Conservation (phyloP, 2,888 invertebrate species). For the Synergus umbraculus region DNA sequence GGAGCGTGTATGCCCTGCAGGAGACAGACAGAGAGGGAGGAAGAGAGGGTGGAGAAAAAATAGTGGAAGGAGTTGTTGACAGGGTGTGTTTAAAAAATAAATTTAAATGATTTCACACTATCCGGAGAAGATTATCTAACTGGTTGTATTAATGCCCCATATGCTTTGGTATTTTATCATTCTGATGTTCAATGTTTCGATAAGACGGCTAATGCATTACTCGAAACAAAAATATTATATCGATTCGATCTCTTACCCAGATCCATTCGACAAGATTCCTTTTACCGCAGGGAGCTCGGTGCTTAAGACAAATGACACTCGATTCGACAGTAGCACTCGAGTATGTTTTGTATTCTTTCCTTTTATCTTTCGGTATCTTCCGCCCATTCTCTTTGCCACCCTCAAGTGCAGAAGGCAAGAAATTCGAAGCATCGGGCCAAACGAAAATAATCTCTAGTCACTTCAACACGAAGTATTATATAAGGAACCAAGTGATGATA, state of each 20-base stretch:
- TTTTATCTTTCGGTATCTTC: slow-evolving; percentile 21
- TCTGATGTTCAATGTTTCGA: background rate
- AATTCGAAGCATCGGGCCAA: background rate
- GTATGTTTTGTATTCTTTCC: slow-evolving; percentile 64
- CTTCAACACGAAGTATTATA: background rate
- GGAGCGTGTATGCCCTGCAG: slow-evolving; percentile 47
- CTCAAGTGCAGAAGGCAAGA: slow-evolving; percentile 42
- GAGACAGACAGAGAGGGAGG: slow-evolving; percentile 46
- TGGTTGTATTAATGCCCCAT: background rate
- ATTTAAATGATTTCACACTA: background rate
- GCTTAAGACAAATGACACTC: slow-evolving; percentile 73
- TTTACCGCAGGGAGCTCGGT: slow-evolving; percentile 63
- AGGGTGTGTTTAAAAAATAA: background rate
- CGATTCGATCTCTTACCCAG: slow-evolving; percentile 63
- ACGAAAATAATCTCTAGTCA: slow-evolving; percentile 6
- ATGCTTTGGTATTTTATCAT: background rate
- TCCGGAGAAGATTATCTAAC: background rate
- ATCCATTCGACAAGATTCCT: slow-evolving; percentile 59
- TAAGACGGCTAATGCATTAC: slow-evolving; percentile 62
- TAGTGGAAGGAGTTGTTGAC: background rate
- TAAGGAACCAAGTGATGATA: background rate
- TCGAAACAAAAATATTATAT: slow-evolving; percentile 66
- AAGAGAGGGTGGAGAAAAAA: background rate
- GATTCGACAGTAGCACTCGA: slow-evolving; percentile 66
- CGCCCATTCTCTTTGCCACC: background rate